A percentile compares a stretch with the other conserved stretches of the same genome.
phyloP scores from a whole-genome alignment of 1,140 invertebrate species.

The Zaprionus camerounensis region DNA sequence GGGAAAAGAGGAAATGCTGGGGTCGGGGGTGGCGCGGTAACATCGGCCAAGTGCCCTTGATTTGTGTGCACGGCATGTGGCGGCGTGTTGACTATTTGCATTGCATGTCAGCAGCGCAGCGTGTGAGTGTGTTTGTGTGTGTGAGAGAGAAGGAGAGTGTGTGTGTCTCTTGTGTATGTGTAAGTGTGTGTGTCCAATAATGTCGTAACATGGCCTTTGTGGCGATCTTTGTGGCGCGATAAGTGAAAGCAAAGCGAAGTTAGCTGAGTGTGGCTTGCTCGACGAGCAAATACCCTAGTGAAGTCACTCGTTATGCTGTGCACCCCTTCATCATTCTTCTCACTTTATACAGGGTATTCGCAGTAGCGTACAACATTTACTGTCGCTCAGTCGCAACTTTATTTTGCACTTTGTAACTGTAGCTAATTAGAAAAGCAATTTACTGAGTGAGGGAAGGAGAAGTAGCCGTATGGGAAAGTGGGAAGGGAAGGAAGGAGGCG shows the following conservation, averaged over 20 bases:
- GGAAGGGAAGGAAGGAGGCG: not conserved
- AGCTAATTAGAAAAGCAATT: constrained; percentile 40
- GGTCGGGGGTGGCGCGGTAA: not conserved
- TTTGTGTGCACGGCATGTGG: constrained; percentile 82
- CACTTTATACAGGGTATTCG: constrained; percentile 21
- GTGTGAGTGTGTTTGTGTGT: constrained; percentile 10
- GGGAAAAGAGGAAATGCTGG: too few relatives aligned
- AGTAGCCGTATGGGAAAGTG: too few relatives aligned
- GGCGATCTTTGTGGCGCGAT: constrained; percentile 75
- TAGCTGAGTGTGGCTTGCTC: not conserved
- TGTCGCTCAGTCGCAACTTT: constrained; percentile 55
- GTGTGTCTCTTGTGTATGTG: constrained; percentile 15
- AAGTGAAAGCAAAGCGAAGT: constrained; percentile 43
- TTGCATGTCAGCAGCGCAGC: constrained; percentile 64
- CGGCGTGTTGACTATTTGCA: constrained; percentile 80
- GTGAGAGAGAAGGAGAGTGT: not conserved
- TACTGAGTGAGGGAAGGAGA: not conserved
- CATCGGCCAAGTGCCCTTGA: constrained; percentile 80
- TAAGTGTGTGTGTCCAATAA: constrained; percentile 68
- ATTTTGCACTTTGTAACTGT: constrained; percentile 45
- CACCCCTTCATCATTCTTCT: too few relatives aligned
- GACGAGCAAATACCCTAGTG: constrained; percentile 7
- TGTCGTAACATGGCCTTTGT: constrained; percentile 83
- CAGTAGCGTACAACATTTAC: not conserved
- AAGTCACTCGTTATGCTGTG: too few relatives aligned